Conservation (phyloP, 2,888 invertebrate species). For the Pardosa pseudoannulata region DNA sequence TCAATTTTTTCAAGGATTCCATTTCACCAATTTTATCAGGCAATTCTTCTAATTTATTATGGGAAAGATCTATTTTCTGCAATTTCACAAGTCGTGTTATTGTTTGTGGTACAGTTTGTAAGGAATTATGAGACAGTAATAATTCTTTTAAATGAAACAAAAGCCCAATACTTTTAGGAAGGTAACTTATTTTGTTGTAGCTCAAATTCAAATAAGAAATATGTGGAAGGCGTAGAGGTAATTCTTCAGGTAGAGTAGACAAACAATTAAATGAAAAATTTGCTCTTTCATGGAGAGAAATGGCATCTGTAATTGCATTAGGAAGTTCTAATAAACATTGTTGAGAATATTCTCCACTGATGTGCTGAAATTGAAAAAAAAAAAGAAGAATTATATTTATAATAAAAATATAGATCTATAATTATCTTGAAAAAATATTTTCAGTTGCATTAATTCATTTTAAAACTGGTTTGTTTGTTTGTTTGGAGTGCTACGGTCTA, state of each 20-base stretch:
- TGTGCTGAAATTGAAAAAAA: conserved; percentile 75
- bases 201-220: conserved; percentile 77
- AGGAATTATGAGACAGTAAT: conserved; percentile 76
- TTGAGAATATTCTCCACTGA: conserved; percentile 76
- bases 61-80: conserved; percentile 77
- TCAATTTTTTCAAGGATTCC: conserved; percentile 76
- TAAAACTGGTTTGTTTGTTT: too few relatives aligned
- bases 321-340: conserved; percentile 77
- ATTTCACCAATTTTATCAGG: conserved; percentile 77
- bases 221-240: conserved; percentile 78
- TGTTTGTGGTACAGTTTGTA: conserved; percentile 76
- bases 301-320: conserved; percentile 76
- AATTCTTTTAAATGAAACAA: conserved; percentile 77
- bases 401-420: too few relatives aligned
- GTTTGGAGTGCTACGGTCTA: too few relatives aligned
- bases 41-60: conserved; percentile 76
- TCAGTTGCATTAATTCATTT: too few relatives aligned
- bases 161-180: conserved; percentile 77
- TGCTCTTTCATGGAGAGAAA: conserved; percentile 77
- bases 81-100: conserved; percentile 77
- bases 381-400: too few relatives aligned
- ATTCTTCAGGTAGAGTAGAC: conserved; percentile 76
- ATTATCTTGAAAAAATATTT: too few relatives aligned
- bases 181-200: conserved; percentile 76
- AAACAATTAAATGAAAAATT: conserved; percentile 77